Evolutionary conservation across 2,888 invertebrate species (phyloP), one percentile per base, ranked within the genome.

Genomic region (Apocheima hispidaria): DNA sequence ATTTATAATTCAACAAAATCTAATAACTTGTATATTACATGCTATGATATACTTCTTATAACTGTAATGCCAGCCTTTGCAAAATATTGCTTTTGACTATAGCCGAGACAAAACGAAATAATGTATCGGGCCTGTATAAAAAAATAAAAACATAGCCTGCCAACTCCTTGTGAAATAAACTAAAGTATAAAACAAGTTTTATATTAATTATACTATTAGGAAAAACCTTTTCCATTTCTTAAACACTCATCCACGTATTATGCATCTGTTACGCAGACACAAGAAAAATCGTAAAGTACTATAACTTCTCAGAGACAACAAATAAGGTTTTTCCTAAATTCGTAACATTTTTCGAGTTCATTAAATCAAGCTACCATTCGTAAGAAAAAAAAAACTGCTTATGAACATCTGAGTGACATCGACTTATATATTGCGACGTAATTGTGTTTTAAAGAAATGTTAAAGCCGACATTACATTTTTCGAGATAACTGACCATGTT

Each of bases 1-100:
- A 67, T 71, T 78, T 66, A 70, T 66, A 74, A 77, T 67, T 70
- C 64, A 67, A 71, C 69, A 68, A 72, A 74, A 72, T 72, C 67
- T 65, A 73, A 76, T 71, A 68, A 68, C 65, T 59, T 68, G 12
- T 23, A 43, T 46, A 62, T 57, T 56, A 65, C 63, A 65, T 63
- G 51, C 59, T 63, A 66, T 50, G 38, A 67, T 70, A 68, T 63
- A 68, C 38, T 65, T 68, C 59, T 61, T 56, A 66, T 49, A 62
- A 60, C 55, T 60, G 66, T 66, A 66, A 70, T 68, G 66, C 64
- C 62, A 65, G 56, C 56, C 40, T 54, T 66, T 51, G 35, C n/a
- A 12, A 35, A 38, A 51, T 30, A 49, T 30, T 36, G 35, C 33
- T 55, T 54, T 51, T 35, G 28, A 56, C 44, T 49, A 38, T 26